A percentile compares a stretch with the other conserved stretches of the same genome.
phyloP scores from a whole-genome alignment of 1,140 invertebrate genomes.

The Ephestia elutella region DNA sequence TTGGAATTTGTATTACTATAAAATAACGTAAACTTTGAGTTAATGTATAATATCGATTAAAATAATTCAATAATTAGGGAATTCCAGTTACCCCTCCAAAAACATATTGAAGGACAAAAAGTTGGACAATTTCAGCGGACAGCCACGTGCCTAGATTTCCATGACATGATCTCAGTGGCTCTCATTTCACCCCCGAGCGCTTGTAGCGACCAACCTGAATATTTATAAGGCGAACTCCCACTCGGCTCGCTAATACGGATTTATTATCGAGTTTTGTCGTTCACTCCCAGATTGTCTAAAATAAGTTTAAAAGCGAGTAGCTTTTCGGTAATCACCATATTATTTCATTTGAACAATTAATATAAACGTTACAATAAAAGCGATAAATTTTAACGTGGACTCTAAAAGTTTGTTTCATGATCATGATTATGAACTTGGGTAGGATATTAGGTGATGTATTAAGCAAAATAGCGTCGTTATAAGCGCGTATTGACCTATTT shows the following conservation, averaged over 20 bases:
- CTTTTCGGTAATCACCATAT: not conserved
- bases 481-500: not conserved
- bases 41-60: no score
- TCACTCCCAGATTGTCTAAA: slow-evolving; percentile 14
- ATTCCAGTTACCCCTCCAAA: no score
- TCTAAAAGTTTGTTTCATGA: not conserved
- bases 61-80: no score
- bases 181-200: slow-evolving; percentile 33
- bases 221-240: slow-evolving; percentile 41
- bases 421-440: not conserved
- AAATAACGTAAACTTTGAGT: no score
- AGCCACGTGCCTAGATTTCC: slow-evolving; percentile 15
- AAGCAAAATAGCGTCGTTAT: slow-evolving; percentile 8
- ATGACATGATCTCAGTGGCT: slow-evolving; percentile 15
- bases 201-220: slow-evolving; percentile 35
- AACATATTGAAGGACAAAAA: not conserved
- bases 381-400: not conserved
- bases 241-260: slow-evolving; percentile 25
- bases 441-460: not conserved
- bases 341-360: not conserved
- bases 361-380: no score
- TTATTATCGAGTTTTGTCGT: slow-evolving; percentile 29
- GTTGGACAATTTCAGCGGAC: slow-evolving; percentile 10
- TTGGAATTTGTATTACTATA: no score
- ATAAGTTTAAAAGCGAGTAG: slow-evolving; percentile 14